Base-by-base conservation (phyloP, 2,113 vertebrate genomes). In the Mobula hypostoma region DNA sequence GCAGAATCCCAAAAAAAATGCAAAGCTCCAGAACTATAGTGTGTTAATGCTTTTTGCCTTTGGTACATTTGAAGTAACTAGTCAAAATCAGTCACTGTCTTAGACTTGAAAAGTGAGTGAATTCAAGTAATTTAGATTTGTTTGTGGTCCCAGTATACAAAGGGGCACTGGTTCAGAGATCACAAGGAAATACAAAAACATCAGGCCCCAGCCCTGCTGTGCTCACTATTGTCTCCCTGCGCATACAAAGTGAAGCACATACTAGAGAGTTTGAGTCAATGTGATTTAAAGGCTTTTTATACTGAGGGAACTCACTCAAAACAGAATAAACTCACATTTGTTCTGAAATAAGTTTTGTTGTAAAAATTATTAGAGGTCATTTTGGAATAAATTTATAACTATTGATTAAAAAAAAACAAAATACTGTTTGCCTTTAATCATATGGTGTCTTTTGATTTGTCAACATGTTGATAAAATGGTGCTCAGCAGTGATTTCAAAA, bases 161-260 rank as follows among this genome's bases (percentile, higher is more conserved):
- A 93, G 40, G 68, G 91, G 36, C 68, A 93, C 19, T 93, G 91
- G 68, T 93, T 93, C 91, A 93, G 70, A 93, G 91, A 76, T 93
- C 91, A 93, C 91, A 93, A 74, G 70, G 70, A 74, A 93, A 74
- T 74, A 93, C 91, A 93, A 93, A 93, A 93, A 93, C 29, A 70
- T 93, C 91, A 93, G 91, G 40, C 70, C 70, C 1, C 24, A 74
- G 32, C 36, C 91, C 70, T 56, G 70, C 91, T 93, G 91, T 56
- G 68, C 91, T 48, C 21, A 48, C n/a, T 70, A 48, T 93, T 93
- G 91, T 93, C 68, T 70, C 70, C 36, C 32, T 32, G 88, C 40
- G 88, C 63, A 92, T 92, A 92, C 36, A 40, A 40, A 74, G 91
- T 56, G 72, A 93, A 72, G 74, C 70, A 56, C 91, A 93, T 24